Evolutionary conservation across 2,888 invertebrate genomes (phyloP).

Genomic region (Glaucopsyche alexis): DNA sequence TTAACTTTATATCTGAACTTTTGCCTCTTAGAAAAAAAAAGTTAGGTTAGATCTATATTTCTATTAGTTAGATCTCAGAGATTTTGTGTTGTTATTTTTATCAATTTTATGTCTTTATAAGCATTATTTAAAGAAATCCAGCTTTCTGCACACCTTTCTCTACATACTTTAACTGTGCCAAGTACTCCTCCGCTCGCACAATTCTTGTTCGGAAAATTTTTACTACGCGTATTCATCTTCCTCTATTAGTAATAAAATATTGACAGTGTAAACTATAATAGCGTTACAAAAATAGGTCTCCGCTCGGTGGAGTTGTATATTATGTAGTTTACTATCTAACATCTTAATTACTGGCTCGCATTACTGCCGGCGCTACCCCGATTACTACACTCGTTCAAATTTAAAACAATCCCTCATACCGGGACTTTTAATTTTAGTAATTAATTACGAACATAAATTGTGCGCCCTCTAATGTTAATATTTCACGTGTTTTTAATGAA

Average conservation of each 20-base stretch:
- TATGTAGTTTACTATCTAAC: conserved; percentile 33
- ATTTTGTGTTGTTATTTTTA: too few species aligned
- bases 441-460: not conserved
- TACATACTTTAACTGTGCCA: too few species aligned
- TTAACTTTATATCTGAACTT: too few species aligned
- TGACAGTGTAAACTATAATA: not conserved
- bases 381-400: conserved; percentile 24
- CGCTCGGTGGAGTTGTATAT: not conserved
- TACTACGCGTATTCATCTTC: too few species aligned
- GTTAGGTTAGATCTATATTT: too few species aligned
- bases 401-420: conserved; percentile 32
- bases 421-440: conserved; percentile 6
- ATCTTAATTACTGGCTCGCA: conserved; percentile 39
- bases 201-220: too few species aligned
- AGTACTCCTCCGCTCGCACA: too few species aligned
- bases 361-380: conserved; percentile 32
- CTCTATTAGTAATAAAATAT: not conserved
- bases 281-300: not conserved
- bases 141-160: too few species aligned
- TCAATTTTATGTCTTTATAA: too few species aligned
- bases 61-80: too few species aligned
- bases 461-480: not conserved
- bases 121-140: too few species aligned
- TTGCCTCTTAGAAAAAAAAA: too few species aligned
- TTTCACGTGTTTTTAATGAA: conserved; percentile 1